Conservation (phyloP, 1,140 invertebrate species). For the Scaptomyza pallida region DNA sequence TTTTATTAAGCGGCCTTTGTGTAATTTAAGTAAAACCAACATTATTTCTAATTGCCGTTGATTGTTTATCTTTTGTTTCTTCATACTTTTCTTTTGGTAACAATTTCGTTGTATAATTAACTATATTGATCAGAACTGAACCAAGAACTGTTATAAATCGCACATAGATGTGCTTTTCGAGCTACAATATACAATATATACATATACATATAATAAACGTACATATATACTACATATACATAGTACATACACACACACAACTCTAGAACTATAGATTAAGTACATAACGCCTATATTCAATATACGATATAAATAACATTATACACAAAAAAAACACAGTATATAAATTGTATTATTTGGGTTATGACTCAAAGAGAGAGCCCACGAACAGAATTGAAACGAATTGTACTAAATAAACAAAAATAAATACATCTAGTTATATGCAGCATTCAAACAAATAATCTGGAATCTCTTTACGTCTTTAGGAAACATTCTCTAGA, state of each 20-base stretch:
- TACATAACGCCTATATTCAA: conserved; percentile 1
- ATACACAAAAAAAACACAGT: conserved; percentile 3
- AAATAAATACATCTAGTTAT: conserved; percentile 30
- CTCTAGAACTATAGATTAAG: conserved; percentile 15
- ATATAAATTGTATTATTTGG: conserved; percentile 36
- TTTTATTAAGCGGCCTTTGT: conserved; percentile 22
- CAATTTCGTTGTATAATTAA: conserved; percentile 8
- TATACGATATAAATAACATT: conserved; percentile 19
- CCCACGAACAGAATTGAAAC: conserved; percentile 30
- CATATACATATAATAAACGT: conserved; percentile 19
- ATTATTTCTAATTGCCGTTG: conserved; percentile 10
- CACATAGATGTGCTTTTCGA: conserved; percentile 1
- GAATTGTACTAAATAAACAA: conserved; percentile 67
- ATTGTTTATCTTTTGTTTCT: not conserved
- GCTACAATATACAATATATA: conserved; percentile 12
- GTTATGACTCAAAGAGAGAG: conserved; percentile 33
- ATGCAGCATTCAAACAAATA: too few species aligned
- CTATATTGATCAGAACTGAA: conserved; percentile 41
- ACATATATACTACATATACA: too few species aligned
- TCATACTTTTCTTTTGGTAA: not conserved
- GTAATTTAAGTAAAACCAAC: conserved; percentile 16
- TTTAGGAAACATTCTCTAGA: conserved; percentile 85
- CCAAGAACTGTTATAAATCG: conserved; percentile 21
- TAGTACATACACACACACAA: conserved; percentile 10
- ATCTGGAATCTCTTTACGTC: not conserved